Evolutionary conservation across 1,140 invertebrate species (phyloP), one percentile per base, ranked within the genome.

Genomic region (Elysia chlorotica): DNA sequence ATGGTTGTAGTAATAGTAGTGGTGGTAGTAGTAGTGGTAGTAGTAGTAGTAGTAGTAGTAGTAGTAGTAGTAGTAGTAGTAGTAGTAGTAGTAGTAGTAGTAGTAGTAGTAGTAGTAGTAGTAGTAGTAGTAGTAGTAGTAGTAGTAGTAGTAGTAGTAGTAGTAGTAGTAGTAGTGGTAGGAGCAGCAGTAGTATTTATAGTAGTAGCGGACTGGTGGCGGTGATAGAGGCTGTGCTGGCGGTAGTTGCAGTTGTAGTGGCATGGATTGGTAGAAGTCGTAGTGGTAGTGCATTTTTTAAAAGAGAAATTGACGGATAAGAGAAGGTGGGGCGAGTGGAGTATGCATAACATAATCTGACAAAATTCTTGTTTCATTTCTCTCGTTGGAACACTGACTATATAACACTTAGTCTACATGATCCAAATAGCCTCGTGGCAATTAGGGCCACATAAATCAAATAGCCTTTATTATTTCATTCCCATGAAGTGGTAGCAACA

Each of bases 71-170:
- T 17, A 59, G 57, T 59, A 59, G 57, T 59, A 59, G 57, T 59
- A 59, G 57, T 59, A 25, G 57, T 59, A 25, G 57, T 59, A 59
- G 57, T 59, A 59, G 57, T 59, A 59, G 57, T 59, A 59, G 57
- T 59, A 59, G 57, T 59, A 59, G 57, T 59, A 59, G 57, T 59
- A 59, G 57, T 59, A 59, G 57, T 59, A 59, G 57, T 59, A 59
- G 57, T 59, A 59, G 57, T 59, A 59, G 57, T 59, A 59, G 57
- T 59, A 59, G 57, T 59, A 59, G 57, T 59, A 59, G 57, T 59
- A 59, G 57, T 59, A 59, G 57, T 59, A 59, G 57, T 59, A 59
- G 57, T 59, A 59, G 57, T 59, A 59, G 57, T 59, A 59, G 57
- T 59, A 59, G 57, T 59, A 59, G 57, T 59, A 59, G 57, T 59